These are phyloP conservation scores for Drosophila emarginata DNA, from an alignment of 2,888 invertebrate genomes.

Conservation along the genomic window DNA sequence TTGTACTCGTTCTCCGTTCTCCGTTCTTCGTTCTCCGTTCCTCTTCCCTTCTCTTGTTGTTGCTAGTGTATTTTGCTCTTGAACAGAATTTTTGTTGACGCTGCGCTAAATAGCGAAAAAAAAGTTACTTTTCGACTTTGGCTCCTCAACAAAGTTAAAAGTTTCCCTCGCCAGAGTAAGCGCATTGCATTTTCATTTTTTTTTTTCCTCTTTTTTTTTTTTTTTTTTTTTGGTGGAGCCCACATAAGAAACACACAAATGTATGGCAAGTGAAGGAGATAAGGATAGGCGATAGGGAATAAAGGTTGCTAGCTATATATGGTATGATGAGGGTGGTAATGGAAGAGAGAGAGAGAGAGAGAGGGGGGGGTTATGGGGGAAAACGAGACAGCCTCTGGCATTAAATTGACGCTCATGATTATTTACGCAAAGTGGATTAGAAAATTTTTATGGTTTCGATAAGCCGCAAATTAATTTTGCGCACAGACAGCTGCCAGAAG, in stretches of 20 bases:
- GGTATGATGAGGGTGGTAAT: neutral
- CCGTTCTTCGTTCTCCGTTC: too few relatives aligned
- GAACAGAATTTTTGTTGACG: neutral
- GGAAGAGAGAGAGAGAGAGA: neutral
- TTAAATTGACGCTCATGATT: conserved; percentile 72
- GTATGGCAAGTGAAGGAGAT: neutral
- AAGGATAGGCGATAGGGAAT: neutral
- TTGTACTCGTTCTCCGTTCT: conserved; percentile 25
- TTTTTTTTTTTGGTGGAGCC: neutral
- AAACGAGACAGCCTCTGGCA: conserved; percentile 33
- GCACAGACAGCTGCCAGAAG: conserved; percentile 31
- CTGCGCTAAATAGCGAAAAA: neutral
- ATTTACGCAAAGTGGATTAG: conserved; percentile 75
- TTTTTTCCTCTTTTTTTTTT: neutral
- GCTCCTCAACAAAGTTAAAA: conserved; percentile 40
- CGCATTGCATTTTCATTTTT: conserved; percentile 30
- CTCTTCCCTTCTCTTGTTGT: conserved; percentile 9
- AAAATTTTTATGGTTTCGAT: conserved; percentile 72
- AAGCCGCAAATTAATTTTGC: conserved; percentile 73
- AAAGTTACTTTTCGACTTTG: conserved; percentile 46
- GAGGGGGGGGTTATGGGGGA: too few relatives aligned
- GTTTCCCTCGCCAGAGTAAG: conserved; percentile 30
- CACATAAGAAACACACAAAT: conserved; percentile 1
- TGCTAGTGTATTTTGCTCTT: conserved; percentile 21
- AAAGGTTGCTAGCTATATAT: too few relatives aligned